phyloP scores from a whole-genome alignment of 1,140 invertebrate genomes.

The Aphidius gifuensis region DNA sequence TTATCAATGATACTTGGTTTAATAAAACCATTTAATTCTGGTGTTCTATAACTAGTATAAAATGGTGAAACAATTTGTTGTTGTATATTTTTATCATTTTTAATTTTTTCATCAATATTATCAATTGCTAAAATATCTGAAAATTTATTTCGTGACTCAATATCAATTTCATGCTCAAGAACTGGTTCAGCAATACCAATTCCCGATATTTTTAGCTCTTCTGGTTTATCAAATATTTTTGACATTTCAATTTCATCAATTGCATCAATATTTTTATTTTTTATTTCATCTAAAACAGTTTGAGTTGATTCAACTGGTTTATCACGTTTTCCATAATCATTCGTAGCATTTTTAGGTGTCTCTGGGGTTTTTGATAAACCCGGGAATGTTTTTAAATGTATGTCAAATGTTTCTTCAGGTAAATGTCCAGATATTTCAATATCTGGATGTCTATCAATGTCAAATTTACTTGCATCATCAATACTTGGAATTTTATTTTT shows the following conservation, averaged over 20 bases:
- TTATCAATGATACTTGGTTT: conserved; percentile 44
- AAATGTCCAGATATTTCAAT: conserved; percentile 45
- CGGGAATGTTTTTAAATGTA: conserved; percentile 38
- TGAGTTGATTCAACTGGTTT: not conserved
- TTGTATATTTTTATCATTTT: conserved; percentile 19
- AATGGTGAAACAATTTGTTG: conserved; percentile 46
- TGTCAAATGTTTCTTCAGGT: conserved; percentile 40
- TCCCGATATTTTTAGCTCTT: conserved; percentile 22
- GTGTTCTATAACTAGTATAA: conserved; percentile 67
- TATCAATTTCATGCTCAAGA: conserved; percentile 41
- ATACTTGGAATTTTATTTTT: conserved; percentile 41
- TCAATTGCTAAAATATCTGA: conserved; percentile 30
- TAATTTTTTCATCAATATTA: conserved; percentile 17
- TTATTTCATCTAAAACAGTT: not conserved
- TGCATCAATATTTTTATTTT: not conserved
- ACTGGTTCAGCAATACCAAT: conserved; percentile 48
- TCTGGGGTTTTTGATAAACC: not conserved
- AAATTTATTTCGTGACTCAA: conserved; percentile 42
- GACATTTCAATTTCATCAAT: too few species aligned
- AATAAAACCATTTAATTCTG: conserved; percentile 51
- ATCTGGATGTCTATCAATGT: conserved; percentile 19
- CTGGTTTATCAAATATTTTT: too few species aligned
- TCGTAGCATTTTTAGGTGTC: too few species aligned
- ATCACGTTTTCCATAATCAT: too few species aligned
- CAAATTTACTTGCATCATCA: conserved; percentile 14